Evolutionary conservation across 2,888 invertebrate genomes (phyloP).

Genomic region (Leptarthrus brevirostris): DNA sequence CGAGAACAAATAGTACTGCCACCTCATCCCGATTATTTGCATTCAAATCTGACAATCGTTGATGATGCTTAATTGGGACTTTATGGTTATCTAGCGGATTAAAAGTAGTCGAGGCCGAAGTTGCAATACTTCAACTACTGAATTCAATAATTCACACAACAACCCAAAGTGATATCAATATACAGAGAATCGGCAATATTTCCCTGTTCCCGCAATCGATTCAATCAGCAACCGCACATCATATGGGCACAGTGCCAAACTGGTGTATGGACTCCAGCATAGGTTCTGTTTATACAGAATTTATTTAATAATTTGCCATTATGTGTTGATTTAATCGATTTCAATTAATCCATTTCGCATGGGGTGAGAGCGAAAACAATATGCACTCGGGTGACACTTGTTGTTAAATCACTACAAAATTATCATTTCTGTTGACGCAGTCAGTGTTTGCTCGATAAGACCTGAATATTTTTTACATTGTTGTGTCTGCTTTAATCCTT

Average conservation of each 20-base stretch:
- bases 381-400: slow-evolving; percentile 25
- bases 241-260: slow-evolving; percentile 18
- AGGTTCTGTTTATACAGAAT: slow-evolving; percentile 44
- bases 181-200: background rate
- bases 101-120: slow-evolving; percentile 13
- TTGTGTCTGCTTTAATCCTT: background rate
- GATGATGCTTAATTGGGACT: slow-evolving; percentile 36
- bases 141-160: slow-evolving; percentile 4
- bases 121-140: slow-evolving; percentile 17
- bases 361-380: slow-evolving; percentile 3
- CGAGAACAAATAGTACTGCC: background rate
- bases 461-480: background rate
- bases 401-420: slow-evolving; percentile 35
- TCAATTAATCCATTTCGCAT: slow-evolving; percentile 59
- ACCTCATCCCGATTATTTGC: background rate
- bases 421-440: slow-evolving; percentile 22
- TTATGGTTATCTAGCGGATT: slow-evolving; percentile 26
- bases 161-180: too few relatives aligned
- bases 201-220: background rate
- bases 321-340: slow-evolving; percentile 60
- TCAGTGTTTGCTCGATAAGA: background rate
- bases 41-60: slow-evolving; percentile 19
- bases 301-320: slow-evolving; percentile 51
- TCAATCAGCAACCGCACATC: background rate
- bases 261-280: background rate